Base-by-base conservation (phyloP, 1,140 invertebrate species). In the Psix sp. region DNA sequence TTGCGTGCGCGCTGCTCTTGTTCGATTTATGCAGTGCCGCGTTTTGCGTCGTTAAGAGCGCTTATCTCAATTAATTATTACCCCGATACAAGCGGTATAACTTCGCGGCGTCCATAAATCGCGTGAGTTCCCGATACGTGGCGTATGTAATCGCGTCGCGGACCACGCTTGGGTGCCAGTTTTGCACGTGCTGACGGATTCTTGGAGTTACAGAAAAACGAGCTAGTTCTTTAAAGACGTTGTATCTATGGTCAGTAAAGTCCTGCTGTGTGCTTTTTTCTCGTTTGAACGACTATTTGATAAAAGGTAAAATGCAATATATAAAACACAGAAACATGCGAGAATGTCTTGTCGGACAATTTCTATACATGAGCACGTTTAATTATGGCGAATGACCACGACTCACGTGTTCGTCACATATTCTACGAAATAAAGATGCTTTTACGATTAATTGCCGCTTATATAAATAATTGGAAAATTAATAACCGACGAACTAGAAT, bases 51-150 rank as follows among this genome's bases (percentile, higher is more conserved):
- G 65, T 75, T 75, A 65, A 54, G 42, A 38, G 60, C 31, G 67
- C 68, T 67, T 72, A 67, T 74, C 63, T 67, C 71, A 74, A 74
- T 74, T 74, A 74, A 74, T 74, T 74, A 74, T 74, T 74, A 63
- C 63, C 21, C 33, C 21, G 43, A 52, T 67, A 67, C 51, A 57
- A 56, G 59, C 72, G 46, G 60, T 59, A 68, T 59, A 65, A 68
- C 52, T 68, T 68, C n/a, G 35, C 51, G 38, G 26, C 40, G 39
- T 59, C 59, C 57, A 74, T 74, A 74, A 74, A 74, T 65, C n/a
- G 38, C 49, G 29, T 14, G 29, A 29, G 40, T 45, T 29, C 39
- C 18, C 48, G 46, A 72, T 60, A 40, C 11, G 59, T 43, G 60
- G 10, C 4, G 51, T 16, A 14, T 51, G 52, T 49, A 67, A 57